Evolutionary conservation across 53 echinoderm and acorn worm species (phyloP).

Genomic region (Patiria pectinifera): DNA sequence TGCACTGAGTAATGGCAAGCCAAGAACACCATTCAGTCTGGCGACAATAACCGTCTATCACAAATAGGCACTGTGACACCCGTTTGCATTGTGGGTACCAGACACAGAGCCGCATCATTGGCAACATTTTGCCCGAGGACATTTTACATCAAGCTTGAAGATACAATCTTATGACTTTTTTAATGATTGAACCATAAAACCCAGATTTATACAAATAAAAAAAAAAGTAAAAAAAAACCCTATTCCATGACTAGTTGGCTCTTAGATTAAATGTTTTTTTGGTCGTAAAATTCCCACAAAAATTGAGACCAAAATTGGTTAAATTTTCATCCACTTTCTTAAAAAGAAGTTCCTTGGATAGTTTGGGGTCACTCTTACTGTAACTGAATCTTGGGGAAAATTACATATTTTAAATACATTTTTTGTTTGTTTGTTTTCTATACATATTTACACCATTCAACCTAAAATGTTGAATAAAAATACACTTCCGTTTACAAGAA

Average conservation of each 20-base stretch:
- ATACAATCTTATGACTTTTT: background rate
- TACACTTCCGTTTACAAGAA: constrained; percentile 13
- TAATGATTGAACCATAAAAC: background rate
- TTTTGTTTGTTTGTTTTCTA: background rate
- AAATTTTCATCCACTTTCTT: background rate
- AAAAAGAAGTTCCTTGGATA: background rate
- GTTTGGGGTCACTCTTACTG: background rate
- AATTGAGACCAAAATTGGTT: background rate
- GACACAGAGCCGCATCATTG: background rate
- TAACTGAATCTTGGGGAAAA: background rate
- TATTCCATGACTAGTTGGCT: background rate
- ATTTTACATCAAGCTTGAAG: background rate
- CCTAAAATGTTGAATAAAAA: constrained; percentile 34
- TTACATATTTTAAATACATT: constrained; percentile 36
- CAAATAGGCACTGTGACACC: background rate
- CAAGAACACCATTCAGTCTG: background rate
- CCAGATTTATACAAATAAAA: background rate
- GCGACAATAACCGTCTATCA: background rate
- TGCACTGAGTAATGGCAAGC: background rate
- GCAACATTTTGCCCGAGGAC: too few species aligned
- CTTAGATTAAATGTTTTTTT: background rate
- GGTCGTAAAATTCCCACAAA: too few species aligned
- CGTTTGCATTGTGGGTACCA: background rate
- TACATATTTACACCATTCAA: constrained; percentile 33
- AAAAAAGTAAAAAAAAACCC: background rate